phyloP scores from a whole-genome alignment of 2,113 vertebrate species.

The Megaceryle torquata region DNA sequence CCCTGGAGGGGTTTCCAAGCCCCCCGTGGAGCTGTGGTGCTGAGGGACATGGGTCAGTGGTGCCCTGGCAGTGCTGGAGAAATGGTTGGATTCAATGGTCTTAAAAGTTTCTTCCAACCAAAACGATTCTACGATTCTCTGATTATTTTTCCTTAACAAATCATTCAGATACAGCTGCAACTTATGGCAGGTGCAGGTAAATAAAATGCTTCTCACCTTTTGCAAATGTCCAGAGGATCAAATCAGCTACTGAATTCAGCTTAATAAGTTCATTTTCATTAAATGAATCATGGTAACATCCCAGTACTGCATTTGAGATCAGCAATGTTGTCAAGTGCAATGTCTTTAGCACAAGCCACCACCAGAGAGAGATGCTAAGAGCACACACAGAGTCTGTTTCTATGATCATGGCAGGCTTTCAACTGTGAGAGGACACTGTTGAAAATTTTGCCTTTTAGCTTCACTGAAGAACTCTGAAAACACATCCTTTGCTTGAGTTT shows the following conservation, averaged over 20 bases:
- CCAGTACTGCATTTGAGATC: neutral
- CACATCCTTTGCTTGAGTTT: neutral
- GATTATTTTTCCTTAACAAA: neutral
- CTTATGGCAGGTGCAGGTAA: neutral
- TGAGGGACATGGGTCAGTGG: too few species aligned
- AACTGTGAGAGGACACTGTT: neutral
- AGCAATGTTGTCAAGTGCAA: accelerated
- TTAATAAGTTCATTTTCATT: neutral
- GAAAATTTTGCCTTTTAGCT: neutral
- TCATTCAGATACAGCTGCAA: neutral
- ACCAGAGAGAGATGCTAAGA: neutral
- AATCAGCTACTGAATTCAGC: neutral
- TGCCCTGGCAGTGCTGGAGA: too few species aligned
- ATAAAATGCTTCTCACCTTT: neutral
- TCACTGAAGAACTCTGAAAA: neutral
- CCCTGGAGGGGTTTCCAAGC: too few species aligned
- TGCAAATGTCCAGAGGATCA: neutral
- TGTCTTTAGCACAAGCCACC: neutral
- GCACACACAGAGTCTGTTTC: neutral
- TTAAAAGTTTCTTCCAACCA: too few species aligned
- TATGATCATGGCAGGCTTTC: neutral
- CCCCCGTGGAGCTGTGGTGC: too few species aligned
- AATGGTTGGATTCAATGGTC: too few species aligned
- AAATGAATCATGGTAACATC: neutral
- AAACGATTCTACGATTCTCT: too few species aligned